Base-by-base conservation (phyloP, 2,888 invertebrate species). In the Oscheius onirici region DNA sequence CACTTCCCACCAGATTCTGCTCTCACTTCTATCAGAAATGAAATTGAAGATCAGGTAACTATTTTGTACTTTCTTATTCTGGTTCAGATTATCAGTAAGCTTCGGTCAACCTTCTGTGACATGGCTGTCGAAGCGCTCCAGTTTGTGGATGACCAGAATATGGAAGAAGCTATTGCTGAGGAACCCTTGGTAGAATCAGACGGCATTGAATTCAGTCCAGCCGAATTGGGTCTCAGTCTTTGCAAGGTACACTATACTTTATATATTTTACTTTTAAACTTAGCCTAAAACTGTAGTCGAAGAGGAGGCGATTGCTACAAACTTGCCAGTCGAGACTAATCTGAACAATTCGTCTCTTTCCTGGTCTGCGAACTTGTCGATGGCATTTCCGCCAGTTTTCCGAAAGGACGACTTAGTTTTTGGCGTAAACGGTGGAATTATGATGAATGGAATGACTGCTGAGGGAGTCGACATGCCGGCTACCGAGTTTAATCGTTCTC, bases 381-480 rank as follows among this genome's bases (percentile, higher is more conserved):
- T 86, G 34, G 79, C 82, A 58, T 81, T 82, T 67, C 84, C 84
- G 28, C 86, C 86, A 24, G 82, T 78, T 15, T 86, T 86, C 71
- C 81, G 85, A 5, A 65, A 79, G 44, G 54, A 77, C 51, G 86
- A 86, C 41, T 78, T 86, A 52, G 81, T 86, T 11, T 79, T 86
- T 69, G 86, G 86, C 26, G 71, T 86, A 17, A 82, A 86, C 61
- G 86, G 86, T 8, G 86, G 86, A 17, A 73, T 84, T 34, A 71
- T 84, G 44, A 71, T 78, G 55, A 81, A 84, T 68, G 85, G 84
- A 34, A 55, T 78, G 70, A 69, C 76, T n/a, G 78, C 85, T 3
- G 66, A 75, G 26, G 72, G 68, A 0, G 76, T 77, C 13, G 6
- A 20, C 5, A 49, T 55, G 34, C 73, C 75, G 1, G 17, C 43